These are phyloP conservation scores for Phasia obesa DNA, from an alignment of 2,888 invertebrate genomes.

Conservation along the genomic window DNA sequence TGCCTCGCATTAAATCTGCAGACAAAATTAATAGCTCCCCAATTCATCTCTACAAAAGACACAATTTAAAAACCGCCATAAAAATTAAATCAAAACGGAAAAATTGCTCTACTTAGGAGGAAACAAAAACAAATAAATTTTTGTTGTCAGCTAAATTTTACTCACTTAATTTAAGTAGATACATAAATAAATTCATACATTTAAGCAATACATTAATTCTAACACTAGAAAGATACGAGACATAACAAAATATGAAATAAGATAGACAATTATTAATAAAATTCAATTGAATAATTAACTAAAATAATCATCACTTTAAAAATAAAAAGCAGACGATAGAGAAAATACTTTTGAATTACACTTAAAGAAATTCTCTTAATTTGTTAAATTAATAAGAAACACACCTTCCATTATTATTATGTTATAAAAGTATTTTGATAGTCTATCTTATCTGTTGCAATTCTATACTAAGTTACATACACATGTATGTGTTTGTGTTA, in stretches of 20 bases:
- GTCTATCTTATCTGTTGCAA: neutral
- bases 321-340: neutral
- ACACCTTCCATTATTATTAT: slow-evolving; percentile 1
- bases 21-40: neutral
- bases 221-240: slow-evolving; percentile 18
- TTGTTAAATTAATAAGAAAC: neutral
- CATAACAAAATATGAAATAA: slow-evolving; percentile 28
- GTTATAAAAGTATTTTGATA: neutral
- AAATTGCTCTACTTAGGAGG: neutral
- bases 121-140: slow-evolving; percentile 5
- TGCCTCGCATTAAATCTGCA: neutral
- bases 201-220: slow-evolving; percentile 36
- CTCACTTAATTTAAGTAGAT: slow-evolving; percentile 43
- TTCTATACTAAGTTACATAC: neutral
- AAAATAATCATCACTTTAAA: slow-evolving; percentile 69
- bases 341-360: slow-evolving; percentile 43
- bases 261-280: slow-evolving; percentile 74
- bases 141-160: slow-evolving; percentile 2
- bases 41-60: neutral
- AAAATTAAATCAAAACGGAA: slow-evolving; percentile 3
- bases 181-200: slow-evolving; percentile 38
- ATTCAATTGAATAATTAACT: slow-evolving; percentile 81
- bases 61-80: neutral
- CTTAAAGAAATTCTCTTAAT: slow-evolving; percentile 51
- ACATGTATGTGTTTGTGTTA: neutral